Conservation (phyloP, 2,888 invertebrate species). For the Troides aeacus region DNA sequence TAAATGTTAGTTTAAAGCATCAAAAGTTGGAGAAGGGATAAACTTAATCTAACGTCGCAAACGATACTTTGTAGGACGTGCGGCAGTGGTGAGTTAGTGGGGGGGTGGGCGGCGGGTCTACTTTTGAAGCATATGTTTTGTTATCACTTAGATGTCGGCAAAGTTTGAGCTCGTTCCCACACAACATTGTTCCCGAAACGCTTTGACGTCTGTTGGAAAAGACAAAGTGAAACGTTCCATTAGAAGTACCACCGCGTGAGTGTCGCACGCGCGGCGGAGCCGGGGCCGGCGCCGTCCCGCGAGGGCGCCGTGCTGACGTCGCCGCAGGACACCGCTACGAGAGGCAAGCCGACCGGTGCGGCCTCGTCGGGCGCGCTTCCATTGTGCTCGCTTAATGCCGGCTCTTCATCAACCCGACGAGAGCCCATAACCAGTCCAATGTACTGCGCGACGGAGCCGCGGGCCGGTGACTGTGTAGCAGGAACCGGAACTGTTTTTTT, state of each 20-base stretch:
- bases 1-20: too few species aligned
- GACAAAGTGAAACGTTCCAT: neutral
- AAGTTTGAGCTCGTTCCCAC: too few species aligned
- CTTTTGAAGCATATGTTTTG: too few species aligned
- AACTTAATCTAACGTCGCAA: neutral
- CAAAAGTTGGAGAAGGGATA: neutral
- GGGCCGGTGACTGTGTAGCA: neutral
- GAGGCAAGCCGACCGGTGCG: neutral
- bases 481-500: neutral
- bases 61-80: neutral
- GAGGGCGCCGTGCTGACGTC: too few species aligned
- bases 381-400: constrained; percentile 3
- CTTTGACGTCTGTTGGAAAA: neutral
- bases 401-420: constrained; percentile 27
- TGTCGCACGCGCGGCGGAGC: neutral
- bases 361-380: neutral
- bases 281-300: neutral
- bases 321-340: too few species aligned
- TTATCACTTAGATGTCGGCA: too few species aligned
- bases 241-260: neutral
- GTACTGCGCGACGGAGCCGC: neutral
- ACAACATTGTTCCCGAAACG: too few species aligned
- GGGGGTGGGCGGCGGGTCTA: too few species aligned
- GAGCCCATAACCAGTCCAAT: constrained; percentile 15
- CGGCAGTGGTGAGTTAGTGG: neutral